Conservation (phyloP, 2,888 invertebrate genomes). For the Drosophila rubida region DNA sequence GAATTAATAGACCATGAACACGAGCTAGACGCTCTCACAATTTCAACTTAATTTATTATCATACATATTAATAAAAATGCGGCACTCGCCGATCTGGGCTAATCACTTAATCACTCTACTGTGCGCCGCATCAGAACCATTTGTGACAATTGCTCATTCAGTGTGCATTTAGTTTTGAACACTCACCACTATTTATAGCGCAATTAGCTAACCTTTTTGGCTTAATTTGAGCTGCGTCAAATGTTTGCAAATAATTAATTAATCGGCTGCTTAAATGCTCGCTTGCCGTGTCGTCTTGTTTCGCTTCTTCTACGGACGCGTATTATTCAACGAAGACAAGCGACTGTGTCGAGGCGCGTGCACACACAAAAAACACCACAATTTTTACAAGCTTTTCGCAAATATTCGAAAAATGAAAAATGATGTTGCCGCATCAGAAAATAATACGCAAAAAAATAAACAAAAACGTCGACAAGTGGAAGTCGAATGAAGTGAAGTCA, state of each 20-base stretch:
- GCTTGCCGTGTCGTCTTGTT: slow-evolving; percentile 19
- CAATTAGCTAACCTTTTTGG: slow-evolving; percentile 37
- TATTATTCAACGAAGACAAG: slow-evolving; percentile 8
- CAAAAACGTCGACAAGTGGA: no score
- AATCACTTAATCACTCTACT: not conserved
- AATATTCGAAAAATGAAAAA: slow-evolving; percentile 28
- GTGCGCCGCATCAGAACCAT: not conserved
- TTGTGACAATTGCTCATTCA: not conserved
- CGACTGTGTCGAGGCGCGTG: slow-evolving; percentile 35
- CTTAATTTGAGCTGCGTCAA: slow-evolving; percentile 3
- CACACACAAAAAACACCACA: slow-evolving; percentile 26
- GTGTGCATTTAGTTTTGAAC: not conserved
- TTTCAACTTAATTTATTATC: slow-evolving; percentile 11
- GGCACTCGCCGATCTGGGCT: slow-evolving; percentile 2
- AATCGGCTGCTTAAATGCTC: slow-evolving; percentile 9
- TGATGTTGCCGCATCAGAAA: slow-evolving; percentile 33
- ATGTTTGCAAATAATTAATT: slow-evolving; percentile 19
- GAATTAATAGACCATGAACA: slow-evolving; percentile 76
- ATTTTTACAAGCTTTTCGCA: slow-evolving; percentile 26
- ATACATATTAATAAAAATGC: slow-evolving; percentile 6
- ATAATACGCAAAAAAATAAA: slow-evolving; percentile 16
- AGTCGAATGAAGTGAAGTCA: slow-evolving; percentile 12
- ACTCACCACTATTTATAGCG: slow-evolving; percentile 9
- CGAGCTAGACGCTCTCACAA: slow-evolving; percentile 56
- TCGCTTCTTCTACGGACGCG: not conserved